Percentiles rank a stretch among this genome's conserved stretches.
Evolutionary conservation across 2,113 vertebrate species (phyloP).

Genomic region (Clinocottus analis): DNA sequence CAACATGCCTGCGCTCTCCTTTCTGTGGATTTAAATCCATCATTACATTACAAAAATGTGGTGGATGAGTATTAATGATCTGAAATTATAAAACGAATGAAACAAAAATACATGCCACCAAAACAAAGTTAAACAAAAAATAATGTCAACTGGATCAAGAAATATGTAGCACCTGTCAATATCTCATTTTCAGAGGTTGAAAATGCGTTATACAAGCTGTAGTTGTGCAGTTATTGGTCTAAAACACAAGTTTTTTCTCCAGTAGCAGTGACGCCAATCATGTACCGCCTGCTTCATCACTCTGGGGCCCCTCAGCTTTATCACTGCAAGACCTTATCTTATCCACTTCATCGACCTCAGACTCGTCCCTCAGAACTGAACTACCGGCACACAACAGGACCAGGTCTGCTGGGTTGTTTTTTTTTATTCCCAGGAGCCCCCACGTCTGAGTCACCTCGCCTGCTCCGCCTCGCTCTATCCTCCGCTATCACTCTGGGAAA

Average conservation of each 20-base stretch:
- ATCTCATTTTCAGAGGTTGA: neutral
- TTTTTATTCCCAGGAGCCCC: slow-evolving; percentile 44
- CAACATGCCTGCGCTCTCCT: too few relatives aligned
- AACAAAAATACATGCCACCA: neutral
- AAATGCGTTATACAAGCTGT: neutral
- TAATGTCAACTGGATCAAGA: neutral
- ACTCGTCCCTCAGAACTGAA: slow-evolving; percentile 21
- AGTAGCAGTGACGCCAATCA: neutral
- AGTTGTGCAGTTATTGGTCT: neutral
- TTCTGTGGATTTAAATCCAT: too few relatives aligned
- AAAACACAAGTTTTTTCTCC: neutral
- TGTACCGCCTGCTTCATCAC: neutral
- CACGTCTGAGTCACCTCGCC: slow-evolving; percentile 5
- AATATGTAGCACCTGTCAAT: neutral
- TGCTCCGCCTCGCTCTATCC: slow-evolving; percentile 8
- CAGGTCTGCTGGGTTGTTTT: slow-evolving; percentile 27
- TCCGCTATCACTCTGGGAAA: slow-evolving; percentile 68
- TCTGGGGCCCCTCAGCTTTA: slow-evolving; percentile 7
- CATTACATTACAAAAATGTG: too few relatives aligned
- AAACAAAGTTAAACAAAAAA: neutral
- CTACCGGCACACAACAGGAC: slow-evolving; percentile 2
- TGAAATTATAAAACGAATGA: neutral
- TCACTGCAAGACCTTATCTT: slow-evolving; percentile 35
- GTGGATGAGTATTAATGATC: too few relatives aligned
- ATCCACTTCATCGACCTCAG: slow-evolving; percentile 44